A percentile compares a stretch with the other conserved stretches of the same genome.
phyloP scores from a whole-genome alignment of 2,797 vertebrate species.

The Chloroceryle amazona region DNA sequence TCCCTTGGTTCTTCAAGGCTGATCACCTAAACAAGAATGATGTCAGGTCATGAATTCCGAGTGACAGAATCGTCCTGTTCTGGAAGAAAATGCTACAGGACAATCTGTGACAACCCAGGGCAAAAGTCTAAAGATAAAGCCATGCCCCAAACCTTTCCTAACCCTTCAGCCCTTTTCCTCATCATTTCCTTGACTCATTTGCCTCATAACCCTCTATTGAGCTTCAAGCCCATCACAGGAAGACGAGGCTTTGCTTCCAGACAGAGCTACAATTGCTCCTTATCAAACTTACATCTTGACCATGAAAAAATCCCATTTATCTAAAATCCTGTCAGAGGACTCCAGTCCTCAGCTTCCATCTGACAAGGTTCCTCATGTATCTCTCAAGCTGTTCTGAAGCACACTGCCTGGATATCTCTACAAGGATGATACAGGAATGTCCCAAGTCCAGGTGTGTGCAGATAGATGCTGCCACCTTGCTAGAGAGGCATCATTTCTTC shows the following conservation, averaged over 20 bases:
- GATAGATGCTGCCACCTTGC: neutral
- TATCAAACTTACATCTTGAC: neutral
- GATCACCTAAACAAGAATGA: neutral
- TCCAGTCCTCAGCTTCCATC: neutral
- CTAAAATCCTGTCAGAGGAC: neutral
- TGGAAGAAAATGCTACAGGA: neutral
- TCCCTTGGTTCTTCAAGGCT: neutral
- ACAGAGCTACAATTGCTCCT: neutral
- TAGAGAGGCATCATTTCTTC: neutral
- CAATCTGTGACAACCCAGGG: neutral
- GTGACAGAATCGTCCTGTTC: neutral
- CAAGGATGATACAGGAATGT: neutral
- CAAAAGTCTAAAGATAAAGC: neutral
- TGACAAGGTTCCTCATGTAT: neutral
- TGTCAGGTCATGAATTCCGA: neutral
- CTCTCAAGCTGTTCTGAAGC: neutral
- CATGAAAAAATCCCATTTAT: neutral
- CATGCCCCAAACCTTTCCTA: neutral
- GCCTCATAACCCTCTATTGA: neutral
- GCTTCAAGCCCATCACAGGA: neutral
- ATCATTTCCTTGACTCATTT: neutral
- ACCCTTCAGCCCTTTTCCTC: neutral
- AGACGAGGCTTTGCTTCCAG: neutral
- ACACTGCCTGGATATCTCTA: neutral
- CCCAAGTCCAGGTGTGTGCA: fast-evolving